Evolutionary conservation across 2,888 invertebrate species (phyloP).

Genomic region (Andrena dorsata): DNA sequence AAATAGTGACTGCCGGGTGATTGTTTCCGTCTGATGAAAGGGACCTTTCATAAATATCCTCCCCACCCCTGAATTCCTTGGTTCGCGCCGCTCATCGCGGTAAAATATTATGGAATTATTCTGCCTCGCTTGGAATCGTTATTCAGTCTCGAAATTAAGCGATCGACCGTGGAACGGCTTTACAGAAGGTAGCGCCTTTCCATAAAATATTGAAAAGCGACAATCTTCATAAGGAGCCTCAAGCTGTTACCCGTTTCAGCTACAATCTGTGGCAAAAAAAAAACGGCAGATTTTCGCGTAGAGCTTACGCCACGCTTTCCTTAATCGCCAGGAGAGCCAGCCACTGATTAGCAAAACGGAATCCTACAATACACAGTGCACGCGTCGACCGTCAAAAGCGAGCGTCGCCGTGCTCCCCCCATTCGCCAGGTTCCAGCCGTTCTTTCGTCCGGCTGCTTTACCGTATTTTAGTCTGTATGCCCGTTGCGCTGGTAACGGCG

Average conservation of each 20-base stretch:
- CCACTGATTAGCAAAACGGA: constrained; percentile 27
- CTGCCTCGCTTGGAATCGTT: too few species aligned
- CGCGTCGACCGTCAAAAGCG: constrained; percentile 60
- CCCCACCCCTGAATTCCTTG: too few species aligned
- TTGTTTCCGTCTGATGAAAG: neutral
- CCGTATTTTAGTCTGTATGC: constrained; percentile 32
- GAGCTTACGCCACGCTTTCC: constrained; percentile 3
- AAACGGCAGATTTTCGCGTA: too few species aligned
- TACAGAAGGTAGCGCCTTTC: too few species aligned
- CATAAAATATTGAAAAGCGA: too few species aligned
- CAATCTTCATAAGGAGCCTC: too few species aligned
- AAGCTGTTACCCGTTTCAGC: too few species aligned
- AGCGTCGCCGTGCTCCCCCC: constrained; percentile 17
- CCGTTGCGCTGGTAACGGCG: constrained; percentile 33
- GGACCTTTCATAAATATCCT: neutral
- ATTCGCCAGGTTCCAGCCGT: constrained; percentile 26
- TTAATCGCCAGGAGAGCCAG: constrained; percentile 55
- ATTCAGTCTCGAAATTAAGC: too few species aligned
- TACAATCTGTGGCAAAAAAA: too few species aligned
- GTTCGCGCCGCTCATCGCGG: too few species aligned
- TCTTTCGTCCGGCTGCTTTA: constrained; percentile 46
- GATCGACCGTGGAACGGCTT: too few species aligned
- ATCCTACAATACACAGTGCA: neutral
- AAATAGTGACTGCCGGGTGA: neutral
- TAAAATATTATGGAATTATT: too few species aligned